Percentiles rank a stretch among this genome's conserved stretches.
Evolutionary conservation across 2,888 invertebrate genomes (phyloP).

Genomic region (Pseudococcus viburni): DNA sequence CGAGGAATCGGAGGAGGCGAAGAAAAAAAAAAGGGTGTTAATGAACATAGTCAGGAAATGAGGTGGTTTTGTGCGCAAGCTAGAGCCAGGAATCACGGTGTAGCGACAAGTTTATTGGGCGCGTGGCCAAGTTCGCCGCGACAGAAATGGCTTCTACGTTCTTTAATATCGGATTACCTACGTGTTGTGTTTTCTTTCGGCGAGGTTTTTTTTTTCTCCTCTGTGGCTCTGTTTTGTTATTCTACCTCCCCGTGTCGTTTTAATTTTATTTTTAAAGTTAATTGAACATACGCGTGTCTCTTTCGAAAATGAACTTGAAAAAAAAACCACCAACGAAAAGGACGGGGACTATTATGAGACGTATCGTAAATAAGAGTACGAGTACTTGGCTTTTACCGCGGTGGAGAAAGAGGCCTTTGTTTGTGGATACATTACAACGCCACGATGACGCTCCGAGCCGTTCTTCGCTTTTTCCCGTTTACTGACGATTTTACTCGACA

Average conservation of each 20-base stretch:
- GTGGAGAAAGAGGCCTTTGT: background rate
- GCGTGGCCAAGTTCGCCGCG: slow-evolving; percentile 59
- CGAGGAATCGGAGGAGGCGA: background rate
- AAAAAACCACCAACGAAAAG: background rate
- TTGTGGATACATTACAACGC: background rate
- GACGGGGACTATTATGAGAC: background rate
- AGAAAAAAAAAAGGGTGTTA: slow-evolving; percentile 47
- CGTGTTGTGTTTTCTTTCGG: slow-evolving; percentile 20
- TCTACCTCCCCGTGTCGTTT: slow-evolving; percentile 25
- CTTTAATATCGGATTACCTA: slow-evolving; percentile 59
- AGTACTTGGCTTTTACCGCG: background rate
- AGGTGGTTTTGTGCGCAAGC: slow-evolving; percentile 58
- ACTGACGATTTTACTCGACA: background rate
- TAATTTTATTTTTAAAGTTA: slow-evolving; percentile 55
- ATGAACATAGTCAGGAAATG: slow-evolving; percentile 59
- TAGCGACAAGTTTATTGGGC: slow-evolving; percentile 62
- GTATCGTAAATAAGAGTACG: background rate
- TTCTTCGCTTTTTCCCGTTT: background rate
- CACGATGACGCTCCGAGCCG: background rate
- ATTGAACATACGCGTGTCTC: slow-evolving; percentile 45
- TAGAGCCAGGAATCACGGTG: slow-evolving; percentile 58
- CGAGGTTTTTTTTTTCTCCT: slow-evolving; percentile 29
- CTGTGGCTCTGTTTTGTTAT: slow-evolving; percentile 15
- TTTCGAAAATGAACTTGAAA: background rate
- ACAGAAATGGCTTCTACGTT: slow-evolving; percentile 64